Percentiles rank a stretch among this genome's conserved stretches.
Conservation (phyloP, 2,113 vertebrate genomes). For the Oreochromis niloticus region DNA sequence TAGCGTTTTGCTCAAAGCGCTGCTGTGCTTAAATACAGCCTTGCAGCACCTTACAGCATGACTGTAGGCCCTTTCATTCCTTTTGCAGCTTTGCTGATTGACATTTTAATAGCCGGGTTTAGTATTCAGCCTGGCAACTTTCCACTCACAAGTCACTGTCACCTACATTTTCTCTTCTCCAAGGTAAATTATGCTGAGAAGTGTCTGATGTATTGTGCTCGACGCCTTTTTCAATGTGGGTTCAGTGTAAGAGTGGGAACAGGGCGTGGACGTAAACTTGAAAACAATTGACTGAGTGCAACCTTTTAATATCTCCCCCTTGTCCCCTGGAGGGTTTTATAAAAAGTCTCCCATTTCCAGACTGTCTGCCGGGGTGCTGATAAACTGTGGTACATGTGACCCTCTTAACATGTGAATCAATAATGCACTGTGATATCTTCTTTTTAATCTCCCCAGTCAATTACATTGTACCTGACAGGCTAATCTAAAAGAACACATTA, state of each 20-base stretch:
- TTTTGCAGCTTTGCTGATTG: background rate
- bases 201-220: background rate
- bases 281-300: conserved; percentile 27
- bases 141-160: background rate
- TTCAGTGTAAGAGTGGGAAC: background rate
- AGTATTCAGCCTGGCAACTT: background rate
- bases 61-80: background rate
- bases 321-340: conserved; percentile 3
- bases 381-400: conserved; percentile 41
- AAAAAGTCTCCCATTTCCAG: conserved; percentile 19
- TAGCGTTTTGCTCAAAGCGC: background rate
- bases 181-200: background rate
- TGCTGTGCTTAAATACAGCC: background rate
- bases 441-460: conserved; percentile 56
- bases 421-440: conserved; percentile 54
- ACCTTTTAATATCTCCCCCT: conserved; percentile 20
- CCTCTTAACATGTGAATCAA: conserved; percentile 54
- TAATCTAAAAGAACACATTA: conserved; percentile 43
- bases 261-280: background rate
- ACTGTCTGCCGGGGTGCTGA: conserved; percentile 13
- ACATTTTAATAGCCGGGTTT: background rate
- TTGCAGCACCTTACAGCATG: background rate
- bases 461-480: conserved; percentile 54
- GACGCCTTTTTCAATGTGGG: background rate
- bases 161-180: background rate